phyloP scores from a whole-genome alignment of 2,113 vertebrate genomes.

The Salvelinus fontinalis region DNA sequence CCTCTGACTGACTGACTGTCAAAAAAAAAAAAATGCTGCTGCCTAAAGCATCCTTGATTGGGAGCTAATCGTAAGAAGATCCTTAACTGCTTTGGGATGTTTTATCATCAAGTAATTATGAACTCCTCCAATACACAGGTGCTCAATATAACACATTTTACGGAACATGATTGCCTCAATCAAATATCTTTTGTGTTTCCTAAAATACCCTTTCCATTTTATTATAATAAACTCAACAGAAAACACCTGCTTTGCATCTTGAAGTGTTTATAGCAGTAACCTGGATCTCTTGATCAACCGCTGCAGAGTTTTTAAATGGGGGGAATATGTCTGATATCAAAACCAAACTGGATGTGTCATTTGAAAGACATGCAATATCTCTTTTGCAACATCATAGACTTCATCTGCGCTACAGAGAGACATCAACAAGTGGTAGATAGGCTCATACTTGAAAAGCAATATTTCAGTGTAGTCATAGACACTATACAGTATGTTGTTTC shows the following conservation, averaged over 20 bases:
- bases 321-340: background rate
- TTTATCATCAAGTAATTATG: background rate
- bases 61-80: background rate
- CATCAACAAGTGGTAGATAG: conserved; percentile 17
- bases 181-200: background rate
- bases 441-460: background rate
- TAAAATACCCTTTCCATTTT: conserved; percentile 14
- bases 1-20: background rate
- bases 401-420: background rate
- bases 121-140: conserved; percentile 2
- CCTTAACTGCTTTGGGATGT: background rate
- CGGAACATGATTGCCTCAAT: conserved; percentile 12
- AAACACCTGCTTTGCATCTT: conserved; percentile 12
- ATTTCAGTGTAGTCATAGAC: too few species aligned
- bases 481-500: background rate
- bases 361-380: conserved; percentile 10
- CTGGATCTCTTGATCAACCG: background rate
- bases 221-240: conserved; percentile 7
- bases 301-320: background rate
- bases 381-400: conserved; percentile 15
- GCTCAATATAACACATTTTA: conserved; percentile 13
- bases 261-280: conserved; percentile 14
- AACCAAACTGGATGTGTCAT: background rate
- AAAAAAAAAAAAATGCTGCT: background rate
- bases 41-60: background rate